Evolutionary conservation across 2,797 vertebrate genomes (phyloP).

Genomic region (Delichon dasypus): DNA sequence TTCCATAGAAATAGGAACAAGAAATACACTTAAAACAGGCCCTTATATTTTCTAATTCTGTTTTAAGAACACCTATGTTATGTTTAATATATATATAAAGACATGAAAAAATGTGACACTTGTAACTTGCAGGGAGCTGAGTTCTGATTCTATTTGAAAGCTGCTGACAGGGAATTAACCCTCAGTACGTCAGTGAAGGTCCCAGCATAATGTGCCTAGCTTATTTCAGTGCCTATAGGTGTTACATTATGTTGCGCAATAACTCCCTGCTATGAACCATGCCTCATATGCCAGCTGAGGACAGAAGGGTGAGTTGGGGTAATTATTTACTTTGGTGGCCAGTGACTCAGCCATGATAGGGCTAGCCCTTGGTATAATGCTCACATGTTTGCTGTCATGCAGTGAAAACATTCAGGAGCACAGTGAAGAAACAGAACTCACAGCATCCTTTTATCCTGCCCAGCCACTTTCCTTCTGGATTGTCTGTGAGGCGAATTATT

Average conservation of each 20-base stretch:
- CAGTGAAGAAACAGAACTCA: conserved; percentile 70
- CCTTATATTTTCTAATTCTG: background rate
- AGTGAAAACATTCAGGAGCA: background rate
- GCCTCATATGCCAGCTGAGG: background rate
- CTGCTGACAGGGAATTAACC: background rate
- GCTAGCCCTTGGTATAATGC: background rate
- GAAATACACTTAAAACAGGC: background rate
- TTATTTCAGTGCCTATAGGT: background rate
- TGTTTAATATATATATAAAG: background rate
- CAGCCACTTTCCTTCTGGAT: conserved; percentile 92
- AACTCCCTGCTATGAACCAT: background rate
- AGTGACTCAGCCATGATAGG: background rate
- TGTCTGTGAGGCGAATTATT: conserved; percentile 87
- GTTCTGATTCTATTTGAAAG: background rate
- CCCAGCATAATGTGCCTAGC: background rate
- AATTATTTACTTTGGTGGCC: background rate
- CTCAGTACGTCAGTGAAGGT: background rate
- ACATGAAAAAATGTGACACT: background rate
- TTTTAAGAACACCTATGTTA: background rate
- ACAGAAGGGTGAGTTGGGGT: background rate
- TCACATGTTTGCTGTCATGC: background rate
- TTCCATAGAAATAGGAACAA: background rate
- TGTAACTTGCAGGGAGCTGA: background rate
- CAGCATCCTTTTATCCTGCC: conserved; percentile 85
- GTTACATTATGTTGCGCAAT: background rate